A percentile compares a stretch with the other conserved stretches of the same genome.
These are phyloP conservation scores for Zosterops hypoxanthus DNA, from an alignment of 2,113 vertebrate species.

Conservation along the genomic window DNA sequence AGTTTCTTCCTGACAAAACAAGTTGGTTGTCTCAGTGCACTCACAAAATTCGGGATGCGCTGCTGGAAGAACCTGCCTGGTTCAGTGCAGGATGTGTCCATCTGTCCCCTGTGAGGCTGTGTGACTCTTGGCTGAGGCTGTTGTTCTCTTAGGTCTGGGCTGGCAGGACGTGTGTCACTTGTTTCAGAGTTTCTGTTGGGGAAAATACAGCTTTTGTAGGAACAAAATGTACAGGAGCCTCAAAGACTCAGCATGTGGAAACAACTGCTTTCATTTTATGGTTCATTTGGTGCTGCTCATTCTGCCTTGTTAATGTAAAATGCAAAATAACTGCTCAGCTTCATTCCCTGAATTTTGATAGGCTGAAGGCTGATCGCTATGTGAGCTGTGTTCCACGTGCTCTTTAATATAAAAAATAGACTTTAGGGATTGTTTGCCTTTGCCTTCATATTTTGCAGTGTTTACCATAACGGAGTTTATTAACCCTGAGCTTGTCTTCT, in stretches of 20 bases:
- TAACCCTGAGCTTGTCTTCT: background rate
- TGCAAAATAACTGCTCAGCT: background rate
- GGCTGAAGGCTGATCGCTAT: background rate
- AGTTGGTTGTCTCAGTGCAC: background rate
- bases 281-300: background rate
- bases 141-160: background rate
- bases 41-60: fast-evolving
- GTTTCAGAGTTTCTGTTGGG: background rate
- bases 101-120: background rate
- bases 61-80: background rate
- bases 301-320: background rate
- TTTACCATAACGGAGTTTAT: background rate
- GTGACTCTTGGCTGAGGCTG: background rate
- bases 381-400: background rate
- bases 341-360: background rate
- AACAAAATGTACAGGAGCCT: background rate
- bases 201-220: background rate
- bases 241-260: background rate
- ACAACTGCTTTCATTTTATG: fast-evolving
- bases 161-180: background rate
- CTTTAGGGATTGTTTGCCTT: background rate
- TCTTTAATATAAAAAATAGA: background rate
- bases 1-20: background rate
- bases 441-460: background rate
- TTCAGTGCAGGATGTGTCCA: fast-evolving